Base-by-base conservation (phyloP, 2,888 invertebrate species). In the Epicampocera succincta region DNA sequence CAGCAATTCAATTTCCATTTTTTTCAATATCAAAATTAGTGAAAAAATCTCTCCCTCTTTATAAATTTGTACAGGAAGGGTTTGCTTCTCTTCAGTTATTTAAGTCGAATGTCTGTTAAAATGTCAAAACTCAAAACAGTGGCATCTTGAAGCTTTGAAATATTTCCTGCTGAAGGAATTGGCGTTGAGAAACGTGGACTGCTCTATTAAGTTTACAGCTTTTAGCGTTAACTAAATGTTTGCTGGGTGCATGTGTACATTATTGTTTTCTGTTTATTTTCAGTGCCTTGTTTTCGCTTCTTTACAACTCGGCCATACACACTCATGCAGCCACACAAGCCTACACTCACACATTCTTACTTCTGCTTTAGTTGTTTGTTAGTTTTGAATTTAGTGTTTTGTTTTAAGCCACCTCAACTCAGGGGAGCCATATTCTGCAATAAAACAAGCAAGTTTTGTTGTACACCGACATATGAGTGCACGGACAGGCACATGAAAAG, bases 261-360 rank as follows among this genome's bases (percentile, higher is more conserved):
- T 65, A 33, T 6, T 48, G 50, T 58, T 66, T 75, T 42, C 25
- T 76, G 72, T 80, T 80, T 76, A 76, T 60, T 72, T 66, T 80
- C 66, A 76, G 76, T 80, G 54, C 60, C 66, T 76, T 66, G 66
- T 38, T 75, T 60, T 71, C 56, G 60, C 66, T 80, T 66, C 75
- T 80, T 76, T 80, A 54, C 60, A 29, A 56, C 66, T 44, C 58
- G 44, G 19, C 6, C 58, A 11, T 33, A 42, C 0, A 21, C 50
- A 58, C 12, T 13, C 33, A 21, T 40, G 8, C 40, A 15, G n/a
- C 5, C 17, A 25, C 38, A 8, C 44, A 19, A n/a, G n/a, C n/a
- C n/a, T 11, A 17, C 33, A 13, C 0, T 3, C 3, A 38, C 46
- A 33, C 44, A 33, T 15, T 33, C 42, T 42, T 40, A 19, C 25